phyloP scores from a whole-genome alignment of 2,888 invertebrate species.

The Nematopogon swammerdamellus region DNA sequence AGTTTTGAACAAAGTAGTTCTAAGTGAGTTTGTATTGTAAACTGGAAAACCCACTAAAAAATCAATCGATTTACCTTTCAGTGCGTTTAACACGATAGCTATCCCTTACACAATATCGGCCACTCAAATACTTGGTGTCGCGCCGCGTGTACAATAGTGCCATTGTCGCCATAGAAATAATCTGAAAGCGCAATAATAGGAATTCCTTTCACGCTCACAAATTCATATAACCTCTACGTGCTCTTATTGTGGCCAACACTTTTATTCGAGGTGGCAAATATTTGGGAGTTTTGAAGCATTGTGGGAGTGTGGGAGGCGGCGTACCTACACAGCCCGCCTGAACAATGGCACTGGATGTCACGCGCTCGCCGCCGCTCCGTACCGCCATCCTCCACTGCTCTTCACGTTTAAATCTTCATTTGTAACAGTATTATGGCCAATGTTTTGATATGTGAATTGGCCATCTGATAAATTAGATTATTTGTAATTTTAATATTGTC shows the following conservation, averaged over 20 bases:
- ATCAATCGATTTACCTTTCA: too few species aligned
- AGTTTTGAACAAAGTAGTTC: too few species aligned
- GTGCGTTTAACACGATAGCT: too few species aligned
- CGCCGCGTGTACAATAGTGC: background rate
- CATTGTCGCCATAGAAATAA: background rate
- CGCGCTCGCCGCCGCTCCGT: background rate
- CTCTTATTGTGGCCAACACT: background rate
- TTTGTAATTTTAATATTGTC: too few species aligned
- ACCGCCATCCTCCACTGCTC: background rate
- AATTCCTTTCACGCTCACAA: background rate
- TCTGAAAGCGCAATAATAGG: background rate
- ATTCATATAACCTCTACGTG: background rate
- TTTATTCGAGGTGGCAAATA: background rate
- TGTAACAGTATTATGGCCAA: too few species aligned
- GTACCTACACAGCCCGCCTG: background rate
- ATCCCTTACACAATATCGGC: background rate
- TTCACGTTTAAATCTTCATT: too few species aligned
- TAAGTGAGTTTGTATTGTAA: too few species aligned
- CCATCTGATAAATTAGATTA: too few species aligned
- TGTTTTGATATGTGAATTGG: too few species aligned
- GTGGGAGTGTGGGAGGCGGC: background rate
- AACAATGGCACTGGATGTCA: background rate
- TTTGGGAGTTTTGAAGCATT: background rate
- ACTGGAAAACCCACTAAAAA: too few species aligned
- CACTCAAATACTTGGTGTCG: background rate